Evolutionary conservation across 2,797 vertebrate genomes (phyloP).

Genomic region (Streptopelia turtur): DNA sequence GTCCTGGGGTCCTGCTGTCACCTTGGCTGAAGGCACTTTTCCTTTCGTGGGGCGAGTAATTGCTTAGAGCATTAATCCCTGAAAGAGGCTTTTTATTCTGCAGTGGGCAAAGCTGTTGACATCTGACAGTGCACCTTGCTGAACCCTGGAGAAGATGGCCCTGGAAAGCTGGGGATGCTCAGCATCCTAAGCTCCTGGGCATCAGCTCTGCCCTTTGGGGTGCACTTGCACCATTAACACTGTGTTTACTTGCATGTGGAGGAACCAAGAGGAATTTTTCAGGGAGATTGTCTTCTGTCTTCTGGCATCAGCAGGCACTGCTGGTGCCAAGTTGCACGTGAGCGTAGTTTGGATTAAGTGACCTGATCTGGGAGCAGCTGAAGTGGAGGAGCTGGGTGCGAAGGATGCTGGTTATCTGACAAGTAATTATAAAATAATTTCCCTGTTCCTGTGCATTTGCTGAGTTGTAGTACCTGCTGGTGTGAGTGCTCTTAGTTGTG

Average conservation of each 20-base stretch:
- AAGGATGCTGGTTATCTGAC: constrained; percentile 36
- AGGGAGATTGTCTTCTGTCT: background rate
- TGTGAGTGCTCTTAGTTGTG: background rate
- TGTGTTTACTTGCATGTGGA: background rate
- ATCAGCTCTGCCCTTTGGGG: background rate
- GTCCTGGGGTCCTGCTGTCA: constrained; percentile 55
- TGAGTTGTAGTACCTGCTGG: background rate
- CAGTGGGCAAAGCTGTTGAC: background rate
- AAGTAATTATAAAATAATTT: constrained; percentile 39
- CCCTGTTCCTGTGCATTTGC: background rate
- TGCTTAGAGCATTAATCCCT: constrained; percentile 44
- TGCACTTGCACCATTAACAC: background rate
- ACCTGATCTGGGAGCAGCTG: constrained; percentile 2
- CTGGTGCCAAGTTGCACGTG: background rate
- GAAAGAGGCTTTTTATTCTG: constrained; percentile 54
- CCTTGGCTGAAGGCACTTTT: constrained; percentile 54
- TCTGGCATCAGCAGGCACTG: background rate
- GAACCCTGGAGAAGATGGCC: background rate
- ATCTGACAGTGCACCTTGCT: constrained; percentile 9
- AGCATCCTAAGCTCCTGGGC: background rate
- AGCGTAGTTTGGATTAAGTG: background rate
- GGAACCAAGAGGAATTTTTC: background rate
- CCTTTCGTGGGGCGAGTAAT: constrained; percentile 37
- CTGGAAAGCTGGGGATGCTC: background rate
- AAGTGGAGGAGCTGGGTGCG: background rate